Conservation (phyloP, 53 echinoderm and acorn worm species). For the Holothuria scabra region DNA sequence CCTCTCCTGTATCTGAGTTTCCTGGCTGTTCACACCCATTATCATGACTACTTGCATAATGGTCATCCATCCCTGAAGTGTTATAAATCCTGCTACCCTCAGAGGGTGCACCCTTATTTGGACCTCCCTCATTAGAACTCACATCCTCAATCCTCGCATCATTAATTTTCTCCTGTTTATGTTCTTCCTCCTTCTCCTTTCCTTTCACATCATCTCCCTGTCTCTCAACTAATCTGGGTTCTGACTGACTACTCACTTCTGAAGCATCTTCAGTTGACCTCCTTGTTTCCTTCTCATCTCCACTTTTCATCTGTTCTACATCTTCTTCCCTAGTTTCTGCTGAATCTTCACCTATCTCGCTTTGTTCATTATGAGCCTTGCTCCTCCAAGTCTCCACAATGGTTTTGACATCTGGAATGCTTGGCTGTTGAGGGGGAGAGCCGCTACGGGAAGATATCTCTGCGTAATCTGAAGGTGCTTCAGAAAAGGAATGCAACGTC, state of each 20-base stretch:
- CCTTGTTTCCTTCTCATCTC: too few relatives aligned
- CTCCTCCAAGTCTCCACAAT: background rate
- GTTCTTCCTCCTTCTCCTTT: background rate
- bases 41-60: background rate
- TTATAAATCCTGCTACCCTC: too few relatives aligned
- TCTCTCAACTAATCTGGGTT: background rate
- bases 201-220: background rate
- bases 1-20: background rate
- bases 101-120: too few relatives aligned
- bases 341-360: too few relatives aligned
- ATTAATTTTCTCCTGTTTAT: background rate
- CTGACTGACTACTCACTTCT: too few relatives aligned
- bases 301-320: too few relatives aligned
- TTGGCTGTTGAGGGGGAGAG: background rate
- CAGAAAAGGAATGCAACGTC: conserved; percentile 56
- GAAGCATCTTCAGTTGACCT: too few relatives aligned
- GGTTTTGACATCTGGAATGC: conserved; percentile 18
- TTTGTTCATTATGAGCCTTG: too few relatives aligned
- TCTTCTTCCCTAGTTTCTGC: too few relatives aligned
- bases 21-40: background rate
- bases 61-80: too few relatives aligned
- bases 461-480: background rate
- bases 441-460: background rate
- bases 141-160: background rate
- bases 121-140: background rate